Conservation (phyloP, 1,140 invertebrate species). For the Dendrolimus punctatus region DNA sequence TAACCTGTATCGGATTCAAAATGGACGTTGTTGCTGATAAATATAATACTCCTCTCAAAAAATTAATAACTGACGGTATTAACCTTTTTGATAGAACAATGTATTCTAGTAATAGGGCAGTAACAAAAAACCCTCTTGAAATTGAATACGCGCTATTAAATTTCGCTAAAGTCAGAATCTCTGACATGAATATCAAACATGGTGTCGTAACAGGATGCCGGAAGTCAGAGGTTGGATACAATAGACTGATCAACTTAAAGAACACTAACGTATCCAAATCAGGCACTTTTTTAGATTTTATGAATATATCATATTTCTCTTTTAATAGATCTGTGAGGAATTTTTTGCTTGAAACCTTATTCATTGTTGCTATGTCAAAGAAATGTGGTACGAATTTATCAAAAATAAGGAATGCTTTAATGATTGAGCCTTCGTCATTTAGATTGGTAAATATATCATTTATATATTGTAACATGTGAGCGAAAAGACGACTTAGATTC, state of each 20-base stretch:
- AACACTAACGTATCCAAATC: constrained; percentile 83
- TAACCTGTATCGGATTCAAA: constrained; percentile 72
- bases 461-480: constrained; percentile 82
- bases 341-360: constrained; percentile 77
- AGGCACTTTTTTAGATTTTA: constrained; percentile 77
- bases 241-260: constrained; percentile 82
- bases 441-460: constrained; percentile 76
- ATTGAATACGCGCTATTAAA: constrained; percentile 79
- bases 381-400: constrained; percentile 78
- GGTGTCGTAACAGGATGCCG: constrained; percentile 90
- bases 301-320: constrained; percentile 81
- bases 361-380: constrained; percentile 82
- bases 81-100: constrained; percentile 86
- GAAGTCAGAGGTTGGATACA: constrained; percentile 93
- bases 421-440: constrained; percentile 61
- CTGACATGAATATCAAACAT: constrained; percentile 85
- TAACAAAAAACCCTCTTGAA: constrained; percentile 85
- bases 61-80: constrained; percentile 85
- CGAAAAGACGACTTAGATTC: constrained; percentile 81
- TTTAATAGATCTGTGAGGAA: constrained; percentile 80
- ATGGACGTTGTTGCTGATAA: constrained; percentile 74
- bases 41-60: constrained; percentile 80
- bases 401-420: constrained; percentile 75
- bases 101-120: constrained; percentile 84
- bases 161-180: constrained; percentile 79